These are phyloP conservation scores for Hecatera dysodea DNA, from an alignment of 2,888 invertebrate genomes.

Conservation along the genomic window DNA sequence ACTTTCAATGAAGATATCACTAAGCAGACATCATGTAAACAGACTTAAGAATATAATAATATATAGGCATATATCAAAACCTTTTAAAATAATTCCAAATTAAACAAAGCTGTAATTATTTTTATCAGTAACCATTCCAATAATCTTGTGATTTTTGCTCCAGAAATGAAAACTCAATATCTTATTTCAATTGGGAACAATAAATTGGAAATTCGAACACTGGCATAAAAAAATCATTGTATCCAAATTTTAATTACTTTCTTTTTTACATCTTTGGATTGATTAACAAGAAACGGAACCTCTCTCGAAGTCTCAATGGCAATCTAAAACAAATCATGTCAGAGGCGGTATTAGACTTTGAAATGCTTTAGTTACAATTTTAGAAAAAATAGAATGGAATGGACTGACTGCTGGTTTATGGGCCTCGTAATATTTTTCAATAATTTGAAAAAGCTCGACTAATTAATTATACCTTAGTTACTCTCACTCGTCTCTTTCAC, in stretches of 20 bases:
- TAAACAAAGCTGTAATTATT: constrained; percentile 14
- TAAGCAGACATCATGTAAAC: neutral
- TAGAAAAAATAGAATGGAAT: no score
- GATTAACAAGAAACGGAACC: neutral
- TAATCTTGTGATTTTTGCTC: constrained; percentile 3
- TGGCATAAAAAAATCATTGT: neutral
- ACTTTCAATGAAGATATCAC: neutral
- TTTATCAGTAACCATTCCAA: constrained; percentile 16
- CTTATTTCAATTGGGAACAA: neutral
- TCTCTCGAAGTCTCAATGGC: no score
- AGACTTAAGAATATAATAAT: neutral
- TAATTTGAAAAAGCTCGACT: no score
- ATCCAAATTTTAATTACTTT: neutral
- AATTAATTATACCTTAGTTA: no score
- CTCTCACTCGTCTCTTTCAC: no score
- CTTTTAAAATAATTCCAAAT: constrained; percentile 10
- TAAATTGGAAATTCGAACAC: constrained; percentile 21
- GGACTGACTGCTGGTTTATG: no score
- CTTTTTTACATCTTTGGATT: neutral
- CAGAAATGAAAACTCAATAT: constrained; percentile 20
- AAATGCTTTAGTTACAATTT: no score
- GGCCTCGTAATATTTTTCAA: no score
- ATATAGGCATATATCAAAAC: neutral
- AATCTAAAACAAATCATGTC: no score
- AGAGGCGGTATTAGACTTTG: no score